A percentile compares a stretch with the other conserved stretches of the same genome.
Evolutionary conservation across 2,113 vertebrate genomes (phyloP).

Genomic region (Dendropsophus ebraccatus): DNA sequence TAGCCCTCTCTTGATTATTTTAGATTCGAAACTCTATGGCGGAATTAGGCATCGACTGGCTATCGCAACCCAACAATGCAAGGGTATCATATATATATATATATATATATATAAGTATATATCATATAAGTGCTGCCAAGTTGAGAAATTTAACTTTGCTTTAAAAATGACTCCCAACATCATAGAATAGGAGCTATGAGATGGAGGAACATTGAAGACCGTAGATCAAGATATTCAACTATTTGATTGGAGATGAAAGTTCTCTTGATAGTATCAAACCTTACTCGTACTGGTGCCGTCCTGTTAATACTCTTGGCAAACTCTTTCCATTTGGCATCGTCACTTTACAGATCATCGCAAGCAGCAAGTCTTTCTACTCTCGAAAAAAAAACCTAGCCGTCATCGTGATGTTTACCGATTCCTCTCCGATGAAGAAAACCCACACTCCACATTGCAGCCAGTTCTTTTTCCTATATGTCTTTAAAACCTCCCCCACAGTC

Average conservation of each 20-base stretch:
- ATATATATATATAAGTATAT: too few relatives aligned
- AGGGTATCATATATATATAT: not conserved
- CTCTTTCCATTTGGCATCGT: slow-evolving; percentile 10
- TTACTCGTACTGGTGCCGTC: not conserved
- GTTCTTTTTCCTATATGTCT: slow-evolving; percentile 31
- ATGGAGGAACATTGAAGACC: not conserved
- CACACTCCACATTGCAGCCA: slow-evolving; percentile 47
- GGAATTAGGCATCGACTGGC: not conserved
- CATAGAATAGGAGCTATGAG: not conserved
- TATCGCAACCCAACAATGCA: not conserved
- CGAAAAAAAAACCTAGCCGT: slow-evolving; percentile 26
- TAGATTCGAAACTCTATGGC: not conserved
- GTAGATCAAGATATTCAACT: not conserved
- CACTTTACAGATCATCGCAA: not conserved
- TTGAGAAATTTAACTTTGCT: not conserved
- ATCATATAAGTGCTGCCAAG: not conserved
- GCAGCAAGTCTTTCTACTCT: not conserved
- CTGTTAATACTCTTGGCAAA: not conserved
- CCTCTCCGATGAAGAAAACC: slow-evolving; percentile 13
- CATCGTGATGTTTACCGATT: slow-evolving; percentile 43
- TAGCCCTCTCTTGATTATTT: not conserved
- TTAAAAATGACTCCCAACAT: not conserved
- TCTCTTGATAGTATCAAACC: not conserved
- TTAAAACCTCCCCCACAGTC: slow-evolving; percentile 45
- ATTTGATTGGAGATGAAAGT: not conserved